Conservation (phyloP, 64 coral and sea anemone genomes). For the Hydrozoanthus tunicans region DNA sequence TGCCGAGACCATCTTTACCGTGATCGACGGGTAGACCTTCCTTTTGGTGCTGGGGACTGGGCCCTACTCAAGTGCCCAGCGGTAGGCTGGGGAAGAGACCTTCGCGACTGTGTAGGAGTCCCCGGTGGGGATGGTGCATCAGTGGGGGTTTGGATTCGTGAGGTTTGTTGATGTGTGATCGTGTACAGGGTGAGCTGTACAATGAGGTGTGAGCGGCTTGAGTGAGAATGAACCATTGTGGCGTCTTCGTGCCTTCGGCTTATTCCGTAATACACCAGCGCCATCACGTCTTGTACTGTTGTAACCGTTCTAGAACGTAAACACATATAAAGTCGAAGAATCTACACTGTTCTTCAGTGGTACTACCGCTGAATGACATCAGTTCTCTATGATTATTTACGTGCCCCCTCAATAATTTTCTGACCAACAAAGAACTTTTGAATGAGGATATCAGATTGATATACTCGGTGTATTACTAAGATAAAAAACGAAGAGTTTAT, state of each 20-base stretch:
- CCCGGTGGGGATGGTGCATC: conserved; percentile 88
- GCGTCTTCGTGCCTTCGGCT: conserved; percentile 92
- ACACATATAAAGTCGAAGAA: neutral
- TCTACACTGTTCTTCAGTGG: too few species aligned
- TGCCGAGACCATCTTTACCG: conserved; percentile 22
- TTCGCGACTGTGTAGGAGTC: conserved; percentile 74
- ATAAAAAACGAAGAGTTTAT: too few species aligned
- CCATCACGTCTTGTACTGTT: conserved; percentile 94
- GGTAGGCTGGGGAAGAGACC: conserved; percentile 77
- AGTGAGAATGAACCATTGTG: conserved; percentile 98
- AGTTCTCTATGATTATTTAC: too few species aligned
- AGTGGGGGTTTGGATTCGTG: conserved; percentile 61
- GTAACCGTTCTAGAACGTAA: conserved; percentile 66
- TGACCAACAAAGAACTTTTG: too few species aligned
- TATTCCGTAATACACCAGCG: conserved; percentile 92
- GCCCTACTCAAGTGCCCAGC: conserved; percentile 66
- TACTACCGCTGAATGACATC: too few species aligned
- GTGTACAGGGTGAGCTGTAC: conserved; percentile 95
- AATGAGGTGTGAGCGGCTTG: conserved; percentile 96
- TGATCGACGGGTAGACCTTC: conserved; percentile 61
- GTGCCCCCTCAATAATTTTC: too few species aligned
- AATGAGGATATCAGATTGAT: too few species aligned
- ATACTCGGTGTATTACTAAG: too few species aligned
- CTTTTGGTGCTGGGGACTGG: conserved; percentile 83
- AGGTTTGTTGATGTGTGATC: conserved; percentile 66